Conservation (phyloP, 2,113 vertebrate species). For the Dicerorhinus sumatrensis region DNA sequence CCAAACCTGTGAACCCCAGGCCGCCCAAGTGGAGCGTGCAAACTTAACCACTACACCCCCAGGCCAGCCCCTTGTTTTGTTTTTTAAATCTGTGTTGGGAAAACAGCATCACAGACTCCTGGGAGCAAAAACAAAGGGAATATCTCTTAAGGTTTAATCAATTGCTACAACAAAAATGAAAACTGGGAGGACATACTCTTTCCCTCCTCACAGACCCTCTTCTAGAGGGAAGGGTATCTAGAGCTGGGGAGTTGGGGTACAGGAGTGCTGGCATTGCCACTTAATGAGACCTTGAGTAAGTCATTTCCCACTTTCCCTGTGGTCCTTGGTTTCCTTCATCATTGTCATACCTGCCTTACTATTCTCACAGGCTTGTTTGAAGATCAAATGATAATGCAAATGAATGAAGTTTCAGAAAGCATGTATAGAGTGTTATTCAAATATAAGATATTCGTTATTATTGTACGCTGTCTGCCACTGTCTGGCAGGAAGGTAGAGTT, state of each 20-base stretch:
- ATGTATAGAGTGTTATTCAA: neutral
- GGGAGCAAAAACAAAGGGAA: neutral
- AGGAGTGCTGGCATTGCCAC: neutral
- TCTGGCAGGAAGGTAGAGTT: neutral
- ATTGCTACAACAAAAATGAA: neutral
- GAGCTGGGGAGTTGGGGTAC: neutral
- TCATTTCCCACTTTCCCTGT: neutral
- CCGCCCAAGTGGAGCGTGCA: too few species aligned
- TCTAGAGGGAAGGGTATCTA: neutral
- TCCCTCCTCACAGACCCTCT: too few species aligned
- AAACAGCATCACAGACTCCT: neutral
- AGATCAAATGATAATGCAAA: neutral
- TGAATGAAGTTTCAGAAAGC: neutral
- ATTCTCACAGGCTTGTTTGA: neutral
- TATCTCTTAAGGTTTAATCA: neutral
- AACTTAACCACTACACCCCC: too few species aligned
- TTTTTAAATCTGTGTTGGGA: neutral
- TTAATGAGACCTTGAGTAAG: neutral
- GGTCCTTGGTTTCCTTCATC: neutral
- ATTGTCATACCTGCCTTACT: neutral
- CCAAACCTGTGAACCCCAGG: too few species aligned
- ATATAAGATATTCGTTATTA: neutral
- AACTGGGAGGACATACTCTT: neutral
- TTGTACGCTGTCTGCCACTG: neutral
- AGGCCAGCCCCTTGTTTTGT: neutral